Conservation (phyloP, 1,140 invertebrate species). For the Lepidotrigona ventralis region DNA sequence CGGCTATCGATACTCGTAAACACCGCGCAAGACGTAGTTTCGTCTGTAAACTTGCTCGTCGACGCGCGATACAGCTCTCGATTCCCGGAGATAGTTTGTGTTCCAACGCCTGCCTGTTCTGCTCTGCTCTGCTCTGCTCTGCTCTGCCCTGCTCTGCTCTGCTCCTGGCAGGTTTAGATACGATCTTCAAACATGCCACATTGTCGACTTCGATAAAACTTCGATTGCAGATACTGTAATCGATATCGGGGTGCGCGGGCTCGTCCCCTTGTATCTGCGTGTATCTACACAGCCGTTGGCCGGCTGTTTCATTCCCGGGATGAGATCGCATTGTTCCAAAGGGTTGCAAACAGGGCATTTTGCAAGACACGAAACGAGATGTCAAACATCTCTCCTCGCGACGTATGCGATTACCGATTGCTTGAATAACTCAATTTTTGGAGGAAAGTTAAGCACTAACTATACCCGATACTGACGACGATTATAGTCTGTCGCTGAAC, state of each 20-base stretch:
- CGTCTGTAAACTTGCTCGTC: conserved; percentile 52
- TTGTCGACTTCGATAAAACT: conserved; percentile 55
- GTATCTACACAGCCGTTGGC: not conserved
- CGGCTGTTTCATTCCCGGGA: not conserved
- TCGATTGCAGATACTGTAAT: conserved; percentile 36
- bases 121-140: not conserved
- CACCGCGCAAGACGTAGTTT: conserved; percentile 43
- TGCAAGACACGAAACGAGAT: not conserved
- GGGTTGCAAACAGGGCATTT: not conserved
- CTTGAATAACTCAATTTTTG: not conserved
- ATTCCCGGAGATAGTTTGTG: conserved; percentile 49
- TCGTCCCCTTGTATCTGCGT: not conserved
- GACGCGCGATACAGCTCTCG: conserved; percentile 18
- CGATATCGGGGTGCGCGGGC: not conserved
- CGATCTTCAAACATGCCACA: conserved; percentile 39
- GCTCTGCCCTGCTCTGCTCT: not conserved
- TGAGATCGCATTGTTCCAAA: not conserved
- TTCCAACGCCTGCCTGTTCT: conserved; percentile 27
- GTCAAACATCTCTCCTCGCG: not conserved
- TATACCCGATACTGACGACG: too few relatives aligned
- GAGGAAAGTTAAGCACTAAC: too few relatives aligned
- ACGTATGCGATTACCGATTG: not conserved
- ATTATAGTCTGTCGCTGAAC: too few relatives aligned
- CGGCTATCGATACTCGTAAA: conserved; percentile 57
- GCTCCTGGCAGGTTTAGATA: conserved; percentile 47